Conservation (phyloP, 2,797 vertebrate species). For the Choloepus didactylus region DNA sequence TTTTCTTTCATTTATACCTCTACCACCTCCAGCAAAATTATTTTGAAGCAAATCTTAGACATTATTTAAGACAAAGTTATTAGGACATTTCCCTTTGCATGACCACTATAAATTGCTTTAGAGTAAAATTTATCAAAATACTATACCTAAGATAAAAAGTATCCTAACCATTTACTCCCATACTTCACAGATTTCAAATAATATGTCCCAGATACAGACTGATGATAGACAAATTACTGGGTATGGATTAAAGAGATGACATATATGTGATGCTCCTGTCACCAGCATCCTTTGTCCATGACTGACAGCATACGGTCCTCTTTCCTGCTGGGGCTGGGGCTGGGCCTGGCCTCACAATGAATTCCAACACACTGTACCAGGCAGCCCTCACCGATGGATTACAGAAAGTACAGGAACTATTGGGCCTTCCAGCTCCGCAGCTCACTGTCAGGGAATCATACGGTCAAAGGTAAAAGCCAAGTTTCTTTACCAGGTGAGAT, state of each 20-base stretch:
- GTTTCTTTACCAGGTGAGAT: background rate
- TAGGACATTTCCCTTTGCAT: background rate
- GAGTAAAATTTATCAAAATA: background rate
- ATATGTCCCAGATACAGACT: background rate
- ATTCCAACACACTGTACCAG: background rate
- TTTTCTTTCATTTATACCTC: background rate
- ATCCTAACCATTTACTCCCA: background rate
- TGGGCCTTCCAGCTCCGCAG: background rate
- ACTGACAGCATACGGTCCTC: background rate
- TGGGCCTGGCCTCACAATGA: background rate
- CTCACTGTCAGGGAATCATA: background rate
- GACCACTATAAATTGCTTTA: background rate
- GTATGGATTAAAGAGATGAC: background rate
- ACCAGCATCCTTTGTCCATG: fast-evolving
- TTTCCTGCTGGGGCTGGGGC: background rate
- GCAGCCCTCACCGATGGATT: background rate
- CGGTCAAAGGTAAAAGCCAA: background rate
- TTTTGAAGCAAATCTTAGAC: background rate
- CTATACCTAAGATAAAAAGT: background rate
- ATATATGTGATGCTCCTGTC: no score
- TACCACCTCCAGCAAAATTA: background rate
- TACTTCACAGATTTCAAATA: background rate
- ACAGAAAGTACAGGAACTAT: background rate
- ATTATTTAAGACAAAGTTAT: background rate
- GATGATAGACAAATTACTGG: background rate